phyloP scores from a whole-genome alignment of 2,888 invertebrate species.

The Eupithecia subfuscata region DNA sequence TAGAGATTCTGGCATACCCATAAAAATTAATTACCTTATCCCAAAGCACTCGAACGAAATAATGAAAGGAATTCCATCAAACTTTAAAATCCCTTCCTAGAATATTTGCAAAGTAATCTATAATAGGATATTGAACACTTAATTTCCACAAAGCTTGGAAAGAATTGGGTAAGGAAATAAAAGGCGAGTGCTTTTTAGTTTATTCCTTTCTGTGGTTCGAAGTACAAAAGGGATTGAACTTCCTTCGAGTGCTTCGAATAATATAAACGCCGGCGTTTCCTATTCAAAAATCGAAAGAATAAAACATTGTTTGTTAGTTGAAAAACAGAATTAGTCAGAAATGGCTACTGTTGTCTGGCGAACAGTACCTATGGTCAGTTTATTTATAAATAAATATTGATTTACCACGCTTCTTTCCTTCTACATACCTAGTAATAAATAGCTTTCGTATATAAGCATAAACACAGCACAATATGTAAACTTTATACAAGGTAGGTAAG shows the following conservation, averaged over 20 bases:
- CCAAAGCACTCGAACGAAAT: constrained; percentile 13
- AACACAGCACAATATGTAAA: not conserved
- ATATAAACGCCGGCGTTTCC: constrained; percentile 74
- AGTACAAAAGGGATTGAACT: constrained; percentile 65
- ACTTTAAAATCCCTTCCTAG: constrained; percentile 52
- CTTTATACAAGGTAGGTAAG: not conserved
- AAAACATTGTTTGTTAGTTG: constrained; percentile 33
- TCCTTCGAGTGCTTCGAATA: constrained; percentile 60
- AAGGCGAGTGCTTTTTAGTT: constrained; percentile 67
- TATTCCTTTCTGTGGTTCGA: constrained; percentile 64
- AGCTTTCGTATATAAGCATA: not conserved
- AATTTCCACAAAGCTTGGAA: constrained; percentile 55
- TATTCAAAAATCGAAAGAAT: constrained; percentile 33
- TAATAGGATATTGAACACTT: constrained; percentile 71
- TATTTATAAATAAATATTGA: not conserved
- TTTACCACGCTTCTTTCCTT: not conserved
- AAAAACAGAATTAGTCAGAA: constrained; percentile 36
- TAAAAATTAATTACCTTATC: constrained; percentile 18
- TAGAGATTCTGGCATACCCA: not conserved
- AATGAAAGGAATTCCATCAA: constrained; percentile 44
- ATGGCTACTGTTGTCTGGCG: constrained; percentile 24
- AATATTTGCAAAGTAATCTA: constrained; percentile 60
- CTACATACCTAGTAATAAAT: not conserved
- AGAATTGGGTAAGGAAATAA: constrained; percentile 70
- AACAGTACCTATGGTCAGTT: not conserved